Evolutionary conservation across 2,113 vertebrate species (phyloP).

Genomic region (Eptatretus burgeri): DNA sequence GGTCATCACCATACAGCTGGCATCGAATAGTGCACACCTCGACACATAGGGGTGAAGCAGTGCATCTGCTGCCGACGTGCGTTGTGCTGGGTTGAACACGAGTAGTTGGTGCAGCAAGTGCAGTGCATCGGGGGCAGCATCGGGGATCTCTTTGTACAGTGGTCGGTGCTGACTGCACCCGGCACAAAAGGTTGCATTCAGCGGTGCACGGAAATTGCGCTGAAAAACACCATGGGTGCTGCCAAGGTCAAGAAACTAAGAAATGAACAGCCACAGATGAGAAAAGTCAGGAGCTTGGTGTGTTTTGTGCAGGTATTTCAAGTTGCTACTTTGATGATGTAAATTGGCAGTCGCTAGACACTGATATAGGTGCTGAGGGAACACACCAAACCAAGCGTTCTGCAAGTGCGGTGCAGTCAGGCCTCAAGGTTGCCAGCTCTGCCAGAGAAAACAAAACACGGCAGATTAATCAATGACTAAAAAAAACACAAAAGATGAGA

Average conservation of each 20-base stretch:
- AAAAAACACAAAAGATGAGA: too few species aligned
- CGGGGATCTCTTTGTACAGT: slow-evolving; percentile 31
- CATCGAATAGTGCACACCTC: slow-evolving; percentile 19
- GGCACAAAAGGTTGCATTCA: not conserved
- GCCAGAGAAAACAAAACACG: too few species aligned
- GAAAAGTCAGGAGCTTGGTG: not conserved
- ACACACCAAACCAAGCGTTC: too few species aligned
- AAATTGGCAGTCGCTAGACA: too few species aligned
- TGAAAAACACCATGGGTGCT: not conserved
- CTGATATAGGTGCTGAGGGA: too few species aligned
- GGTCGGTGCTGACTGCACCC: slow-evolving; percentile 13
- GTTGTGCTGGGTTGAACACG: slow-evolving; percentile 49
- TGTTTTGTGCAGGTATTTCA: not conserved
- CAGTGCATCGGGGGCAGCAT: slow-evolving; percentile 36
- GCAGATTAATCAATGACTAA: too few species aligned
- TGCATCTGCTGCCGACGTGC: slow-evolving; percentile 48
- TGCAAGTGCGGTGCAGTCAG: too few species aligned
- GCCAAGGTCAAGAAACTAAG: not conserved
- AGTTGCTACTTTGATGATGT: not conserved
- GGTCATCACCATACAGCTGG: too few species aligned
- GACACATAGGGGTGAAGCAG: slow-evolving; percentile 50
- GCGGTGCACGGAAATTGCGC: not conserved
- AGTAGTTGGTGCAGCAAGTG: slow-evolving; percentile 42
- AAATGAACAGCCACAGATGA: not conserved
- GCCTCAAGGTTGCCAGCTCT: too few species aligned